Evolutionary conservation across 1,140 invertebrate genomes (phyloP).

Genomic region (Thaumatotibia leucotreta): DNA sequence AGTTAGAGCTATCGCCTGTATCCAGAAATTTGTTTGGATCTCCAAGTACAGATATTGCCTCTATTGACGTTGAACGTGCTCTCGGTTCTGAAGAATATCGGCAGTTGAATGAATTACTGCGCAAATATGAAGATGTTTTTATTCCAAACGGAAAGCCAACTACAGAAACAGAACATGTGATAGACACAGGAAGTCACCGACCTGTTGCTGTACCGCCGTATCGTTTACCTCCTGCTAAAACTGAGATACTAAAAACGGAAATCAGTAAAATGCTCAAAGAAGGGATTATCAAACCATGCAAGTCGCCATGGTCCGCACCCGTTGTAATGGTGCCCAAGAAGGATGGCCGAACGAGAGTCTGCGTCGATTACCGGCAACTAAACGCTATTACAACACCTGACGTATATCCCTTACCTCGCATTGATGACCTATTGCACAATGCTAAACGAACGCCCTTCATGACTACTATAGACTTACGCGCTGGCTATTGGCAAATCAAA

Average conservation of each 20-base stretch:
- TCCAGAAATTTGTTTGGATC: neutral
- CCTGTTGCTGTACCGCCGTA: slow-evolving; percentile 18
- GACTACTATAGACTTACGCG: slow-evolving; percentile 43
- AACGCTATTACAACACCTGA: slow-evolving; percentile 52
- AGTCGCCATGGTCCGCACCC: slow-evolving; percentile 45
- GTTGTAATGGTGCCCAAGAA: slow-evolving; percentile 52
- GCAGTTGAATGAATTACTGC: neutral
- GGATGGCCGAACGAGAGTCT: slow-evolving; percentile 37
- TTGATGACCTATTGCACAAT: slow-evolving; percentile 62
- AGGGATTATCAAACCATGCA: slow-evolving; percentile 38
- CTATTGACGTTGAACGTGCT: neutral
- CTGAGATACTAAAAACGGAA: slow-evolving; percentile 11
- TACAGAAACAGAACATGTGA: neutral
- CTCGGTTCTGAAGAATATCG: neutral
- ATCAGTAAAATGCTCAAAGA: slow-evolving; percentile 26
- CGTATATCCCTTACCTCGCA: slow-evolving; percentile 62
- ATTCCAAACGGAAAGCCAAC: neutral
- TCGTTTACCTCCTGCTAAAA: slow-evolving; percentile 12
- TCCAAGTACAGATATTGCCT: neutral
- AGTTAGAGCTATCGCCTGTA: neutral
- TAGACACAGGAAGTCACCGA: neutral
- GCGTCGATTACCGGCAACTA: slow-evolving; percentile 50
- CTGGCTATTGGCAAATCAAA: slow-evolving; percentile 51
- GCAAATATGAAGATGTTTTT: neutral
- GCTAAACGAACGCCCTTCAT: slow-evolving; percentile 39